Conservation (phyloP, 2,797 vertebrate species). For the Thalassophryne amazonica region DNA sequence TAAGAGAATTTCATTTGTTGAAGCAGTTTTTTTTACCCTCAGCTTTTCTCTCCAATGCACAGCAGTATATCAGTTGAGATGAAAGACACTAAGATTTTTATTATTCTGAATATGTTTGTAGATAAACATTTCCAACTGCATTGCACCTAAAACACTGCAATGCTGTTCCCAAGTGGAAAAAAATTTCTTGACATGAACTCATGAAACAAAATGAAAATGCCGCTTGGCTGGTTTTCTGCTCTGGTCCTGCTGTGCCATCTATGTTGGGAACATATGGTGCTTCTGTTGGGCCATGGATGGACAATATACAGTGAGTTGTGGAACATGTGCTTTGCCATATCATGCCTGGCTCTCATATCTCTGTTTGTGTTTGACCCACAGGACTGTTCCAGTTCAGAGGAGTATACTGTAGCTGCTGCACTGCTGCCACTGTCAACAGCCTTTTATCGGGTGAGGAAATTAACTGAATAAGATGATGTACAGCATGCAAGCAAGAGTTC, state of each 20-base stretch:
- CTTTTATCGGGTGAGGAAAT: constrained; percentile 92
- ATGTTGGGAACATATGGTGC: constrained; percentile 2
- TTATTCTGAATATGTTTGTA: not conserved
- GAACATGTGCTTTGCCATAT: constrained; percentile 20
- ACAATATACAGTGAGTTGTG: constrained; percentile 2
- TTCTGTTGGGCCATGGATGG: not conserved
- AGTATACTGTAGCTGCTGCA: constrained; percentile 90
- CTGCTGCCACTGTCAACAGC: constrained; percentile 92
- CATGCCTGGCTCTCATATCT: constrained; percentile 25
- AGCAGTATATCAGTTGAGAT: not conserved
- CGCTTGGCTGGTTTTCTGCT: not conserved
- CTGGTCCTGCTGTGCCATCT: not conserved
- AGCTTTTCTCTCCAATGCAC: not conserved
- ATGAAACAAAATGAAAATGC: too few relatives aligned
- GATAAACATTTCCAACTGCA: not conserved
- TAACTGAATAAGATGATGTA: not conserved
- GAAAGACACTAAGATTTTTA: not conserved
- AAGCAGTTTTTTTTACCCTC: constrained; percentile 15
- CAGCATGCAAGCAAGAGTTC: too few relatives aligned
- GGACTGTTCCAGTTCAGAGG: constrained; percentile 97
- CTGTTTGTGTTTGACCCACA: constrained; percentile 70
- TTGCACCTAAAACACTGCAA: too few relatives aligned
- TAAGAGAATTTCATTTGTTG: constrained; percentile 24
- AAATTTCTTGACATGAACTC: too few relatives aligned
- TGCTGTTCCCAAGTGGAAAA: too few relatives aligned